A percentile compares a stretch with the other conserved stretches of the same genome.
These are phyloP conservation scores for Spodoptera littoralis DNA, from an alignment of 2,888 invertebrate species.

Conservation along the genomic window DNA sequence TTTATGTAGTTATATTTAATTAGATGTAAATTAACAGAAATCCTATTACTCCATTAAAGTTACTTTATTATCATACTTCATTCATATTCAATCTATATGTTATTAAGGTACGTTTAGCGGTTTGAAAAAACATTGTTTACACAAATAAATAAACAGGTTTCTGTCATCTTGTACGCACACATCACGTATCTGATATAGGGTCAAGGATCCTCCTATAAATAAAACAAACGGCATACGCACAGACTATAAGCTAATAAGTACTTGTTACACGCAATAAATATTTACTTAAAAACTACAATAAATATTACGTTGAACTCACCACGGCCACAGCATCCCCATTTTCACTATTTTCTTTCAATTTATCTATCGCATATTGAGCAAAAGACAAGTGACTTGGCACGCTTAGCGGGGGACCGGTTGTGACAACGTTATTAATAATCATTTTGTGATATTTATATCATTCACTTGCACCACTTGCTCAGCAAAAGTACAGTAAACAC, in stretches of 20 bases:
- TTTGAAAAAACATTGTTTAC: too few relatives aligned
- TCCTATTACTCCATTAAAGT: too few relatives aligned
- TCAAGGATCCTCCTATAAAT: constrained; percentile 1
- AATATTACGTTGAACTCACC: constrained; percentile 58
- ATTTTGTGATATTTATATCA: constrained; percentile 45
- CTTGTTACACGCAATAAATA: too few relatives aligned
- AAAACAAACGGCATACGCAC: too few relatives aligned
- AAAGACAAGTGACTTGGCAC: constrained; percentile 74
- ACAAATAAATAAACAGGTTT: too few relatives aligned
- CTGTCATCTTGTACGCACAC: too few relatives aligned
- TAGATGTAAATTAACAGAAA: too few relatives aligned
- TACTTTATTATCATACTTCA: too few relatives aligned
- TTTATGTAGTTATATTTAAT: too few relatives aligned
- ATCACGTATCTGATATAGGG: neutral
- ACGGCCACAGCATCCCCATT: constrained; percentile 63
- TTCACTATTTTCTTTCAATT: constrained; percentile 60
- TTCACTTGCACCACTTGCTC: neutral
- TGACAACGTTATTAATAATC: constrained; percentile 72
- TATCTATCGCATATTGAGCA: constrained; percentile 72
- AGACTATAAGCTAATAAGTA: too few relatives aligned
- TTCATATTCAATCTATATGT: too few relatives aligned
- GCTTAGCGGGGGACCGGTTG: constrained; percentile 65
- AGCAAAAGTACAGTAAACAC: neutral
- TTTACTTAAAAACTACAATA: neutral
- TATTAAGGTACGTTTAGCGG: too few relatives aligned